These are phyloP conservation scores for Paracanthobrama guichenoti DNA, from an alignment of 2,113 vertebrate genomes.

Conservation along the genomic window DNA sequence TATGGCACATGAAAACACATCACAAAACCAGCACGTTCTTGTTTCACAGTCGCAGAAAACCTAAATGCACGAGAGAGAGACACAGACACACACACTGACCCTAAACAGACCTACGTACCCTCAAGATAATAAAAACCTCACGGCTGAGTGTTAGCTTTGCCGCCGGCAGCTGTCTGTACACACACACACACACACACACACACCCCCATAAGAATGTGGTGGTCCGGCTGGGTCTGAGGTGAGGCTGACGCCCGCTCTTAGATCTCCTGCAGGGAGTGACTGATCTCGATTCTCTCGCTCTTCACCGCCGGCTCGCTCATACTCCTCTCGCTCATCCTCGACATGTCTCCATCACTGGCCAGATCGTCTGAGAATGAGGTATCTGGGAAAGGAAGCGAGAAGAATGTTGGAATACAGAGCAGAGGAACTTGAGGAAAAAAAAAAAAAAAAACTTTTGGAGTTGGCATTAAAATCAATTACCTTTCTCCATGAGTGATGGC, in stretches of 20 bases:
- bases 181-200: no score
- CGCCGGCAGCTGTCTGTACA: neutral
- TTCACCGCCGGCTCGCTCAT: conserved; percentile 87
- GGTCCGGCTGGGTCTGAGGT: conserved; percentile 2
- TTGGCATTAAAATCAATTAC: conserved; percentile 64
- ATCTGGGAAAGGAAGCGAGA: conserved; percentile 57
- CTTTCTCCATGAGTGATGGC: conserved; percentile 88
- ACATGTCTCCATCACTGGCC: conserved; percentile 75
- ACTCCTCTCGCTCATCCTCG: conserved; percentile 54
- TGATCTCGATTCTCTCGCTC: conserved; percentile 86
- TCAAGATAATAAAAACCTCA: conserved; percentile 16
- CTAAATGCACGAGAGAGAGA: conserved; percentile 41
- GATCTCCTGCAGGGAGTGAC: conserved; percentile 89
- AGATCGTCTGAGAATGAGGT: conserved; percentile 81
- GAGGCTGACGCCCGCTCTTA: conserved; percentile 61
- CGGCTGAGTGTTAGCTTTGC: neutral
- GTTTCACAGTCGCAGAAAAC: conserved; percentile 70
- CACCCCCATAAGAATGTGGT: neutral
- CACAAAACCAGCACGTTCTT: conserved; percentile 29
- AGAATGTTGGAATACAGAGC: neutral
- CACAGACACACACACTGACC: conserved; percentile 3
- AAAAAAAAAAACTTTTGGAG: neutral
- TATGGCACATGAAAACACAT: conserved; percentile 68
- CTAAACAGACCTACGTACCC: conserved; percentile 7
- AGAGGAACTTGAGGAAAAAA: neutral